phyloP scores from a whole-genome alignment of 92 coral and sea anemone species.

The Porites evermanni region DNA sequence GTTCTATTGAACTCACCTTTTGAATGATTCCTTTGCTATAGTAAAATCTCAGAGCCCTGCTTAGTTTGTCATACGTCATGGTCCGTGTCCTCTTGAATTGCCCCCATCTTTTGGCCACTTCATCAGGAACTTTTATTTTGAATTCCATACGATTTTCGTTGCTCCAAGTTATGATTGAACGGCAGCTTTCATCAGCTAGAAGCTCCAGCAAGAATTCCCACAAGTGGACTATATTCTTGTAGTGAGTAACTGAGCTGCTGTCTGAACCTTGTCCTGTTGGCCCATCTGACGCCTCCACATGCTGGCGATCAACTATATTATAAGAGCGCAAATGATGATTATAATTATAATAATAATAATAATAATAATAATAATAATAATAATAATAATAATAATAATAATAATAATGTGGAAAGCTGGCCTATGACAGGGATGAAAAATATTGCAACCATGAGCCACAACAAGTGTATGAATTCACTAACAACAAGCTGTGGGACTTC shows the following conservation, averaged over 20 bases:
- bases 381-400: too few relatives aligned
- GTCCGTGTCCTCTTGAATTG: conserved; percentile 80
- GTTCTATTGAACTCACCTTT: conserved; percentile 64
- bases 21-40: conserved; percentile 92
- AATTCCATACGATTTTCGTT: conserved; percentile 83
- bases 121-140: conserved; percentile 83
- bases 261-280: too few relatives aligned
- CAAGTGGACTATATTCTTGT: conserved; percentile 86
- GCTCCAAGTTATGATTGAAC: conserved; percentile 85
- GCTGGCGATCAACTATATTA: too few relatives aligned
- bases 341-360: too few relatives aligned
- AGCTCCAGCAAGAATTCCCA: conserved; percentile 95
- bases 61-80: conserved; percentile 95
- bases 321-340: too few relatives aligned
- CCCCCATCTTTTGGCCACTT: conserved; percentile 97
- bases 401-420: not conserved
- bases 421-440: not conserved
- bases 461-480: not conserved
- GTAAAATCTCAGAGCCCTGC: conserved; percentile 92
- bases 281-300: too few relatives aligned
- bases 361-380: too few relatives aligned
- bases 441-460: not conserved
- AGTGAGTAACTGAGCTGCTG: conserved; percentile 10
- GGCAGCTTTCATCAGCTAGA: conserved; percentile 73
- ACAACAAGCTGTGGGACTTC: not conserved